These are phyloP conservation scores for Pilophorus perplexus DNA, from an alignment of 2,888 invertebrate species.

Conservation along the genomic window DNA sequence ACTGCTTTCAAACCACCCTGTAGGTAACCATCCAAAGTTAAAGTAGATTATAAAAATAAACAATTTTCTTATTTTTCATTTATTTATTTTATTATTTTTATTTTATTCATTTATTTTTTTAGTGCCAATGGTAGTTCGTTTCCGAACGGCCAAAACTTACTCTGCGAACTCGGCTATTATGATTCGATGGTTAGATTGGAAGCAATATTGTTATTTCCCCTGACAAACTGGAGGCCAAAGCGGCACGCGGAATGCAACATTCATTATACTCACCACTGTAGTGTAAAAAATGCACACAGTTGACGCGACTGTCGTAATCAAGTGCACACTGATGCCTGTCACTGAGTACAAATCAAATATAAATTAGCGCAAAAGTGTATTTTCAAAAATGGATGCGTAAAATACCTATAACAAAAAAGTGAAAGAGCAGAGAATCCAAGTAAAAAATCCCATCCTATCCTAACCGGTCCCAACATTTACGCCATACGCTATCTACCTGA, in stretches of 20 bases:
- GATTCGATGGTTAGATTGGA: too few relatives aligned
- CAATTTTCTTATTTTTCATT: not conserved
- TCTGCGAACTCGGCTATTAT: too few relatives aligned
- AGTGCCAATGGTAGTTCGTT: constrained; percentile 52
- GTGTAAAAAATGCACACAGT: constrained; percentile 91
- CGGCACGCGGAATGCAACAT: too few relatives aligned
- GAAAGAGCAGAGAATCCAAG: too few relatives aligned
- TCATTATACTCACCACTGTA: constrained; percentile 65
- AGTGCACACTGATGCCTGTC: constrained; percentile 75
- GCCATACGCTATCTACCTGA: too few relatives aligned
- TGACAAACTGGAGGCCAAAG: too few relatives aligned
- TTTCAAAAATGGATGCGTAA: not conserved
- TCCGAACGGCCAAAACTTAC: too few relatives aligned
- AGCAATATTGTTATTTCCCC: not conserved
- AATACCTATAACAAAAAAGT: too few relatives aligned
- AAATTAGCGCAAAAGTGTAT: constrained; percentile 5
- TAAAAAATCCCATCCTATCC: too few relatives aligned
- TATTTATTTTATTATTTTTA: not conserved
- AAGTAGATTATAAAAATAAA: too few relatives aligned
- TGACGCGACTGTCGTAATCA: constrained; percentile 75
- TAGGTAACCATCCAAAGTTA: constrained; percentile 46
- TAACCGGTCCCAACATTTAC: too few relatives aligned
- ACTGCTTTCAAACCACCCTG: constrained; percentile 76
- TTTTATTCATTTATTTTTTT: not conserved
- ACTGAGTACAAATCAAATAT: constrained; percentile 65